Conservation (phyloP, 1,140 invertebrate genomes). For the Chrysoperla carnea region DNA sequence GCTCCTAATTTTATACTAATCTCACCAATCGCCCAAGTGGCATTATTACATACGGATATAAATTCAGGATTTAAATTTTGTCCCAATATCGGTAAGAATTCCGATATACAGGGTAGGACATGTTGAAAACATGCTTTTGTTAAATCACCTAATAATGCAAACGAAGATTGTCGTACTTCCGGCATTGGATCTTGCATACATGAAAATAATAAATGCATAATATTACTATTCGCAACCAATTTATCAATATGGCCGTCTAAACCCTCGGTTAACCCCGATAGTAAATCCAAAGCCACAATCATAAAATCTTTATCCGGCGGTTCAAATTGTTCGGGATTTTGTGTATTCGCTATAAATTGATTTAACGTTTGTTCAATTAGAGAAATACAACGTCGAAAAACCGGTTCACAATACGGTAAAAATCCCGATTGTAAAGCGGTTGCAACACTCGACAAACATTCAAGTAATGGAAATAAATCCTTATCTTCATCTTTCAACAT, state of each 20-base stretch:
- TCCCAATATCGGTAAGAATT: conserved; percentile 89
- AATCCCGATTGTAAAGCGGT: conserved; percentile 94
- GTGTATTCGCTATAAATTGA: conserved; percentile 78
- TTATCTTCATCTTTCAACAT: conserved; percentile 95
- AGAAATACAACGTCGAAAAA: conserved; percentile 89
- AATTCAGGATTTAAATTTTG: conserved; percentile 95
- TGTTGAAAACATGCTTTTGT: conserved; percentile 98
- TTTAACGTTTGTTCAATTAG: conserved; percentile 93
- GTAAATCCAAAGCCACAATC: conserved; percentile 92
- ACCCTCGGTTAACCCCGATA: conserved; percentile 91
- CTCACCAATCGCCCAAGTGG: conserved; percentile 97
- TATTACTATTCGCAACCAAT: conserved; percentile 78
- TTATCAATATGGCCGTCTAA: conserved; percentile 87
- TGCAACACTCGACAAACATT: conserved; percentile 94
- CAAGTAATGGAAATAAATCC: conserved; percentile 91
- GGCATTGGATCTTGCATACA: conserved; percentile 98
- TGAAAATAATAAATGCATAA: conserved; percentile 93
- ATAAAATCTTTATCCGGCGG: conserved; percentile 99
- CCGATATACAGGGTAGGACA: conserved; percentile 82
- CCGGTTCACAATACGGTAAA: conserved; percentile 94
- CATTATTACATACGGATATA: conserved; percentile 98
- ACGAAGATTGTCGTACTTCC: conserved; percentile 97
- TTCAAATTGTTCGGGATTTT: conserved; percentile 70
- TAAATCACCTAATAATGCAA: conserved; percentile 92
- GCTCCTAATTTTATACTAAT: conserved; percentile 90